Conservation (phyloP, 2,797 vertebrate genomes). For the Pangasius djambal region DNA sequence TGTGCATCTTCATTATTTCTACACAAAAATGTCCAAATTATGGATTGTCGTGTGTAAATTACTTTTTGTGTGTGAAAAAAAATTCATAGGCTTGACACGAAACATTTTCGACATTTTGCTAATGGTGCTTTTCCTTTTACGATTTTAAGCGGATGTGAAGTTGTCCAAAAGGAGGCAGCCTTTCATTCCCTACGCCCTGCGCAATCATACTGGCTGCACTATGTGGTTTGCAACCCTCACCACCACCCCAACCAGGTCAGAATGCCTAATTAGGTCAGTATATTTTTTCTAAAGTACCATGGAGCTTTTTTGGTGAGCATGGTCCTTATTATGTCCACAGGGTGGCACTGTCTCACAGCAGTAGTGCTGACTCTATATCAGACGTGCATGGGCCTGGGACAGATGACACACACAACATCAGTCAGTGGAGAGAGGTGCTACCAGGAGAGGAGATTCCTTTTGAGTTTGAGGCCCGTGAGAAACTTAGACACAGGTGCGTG, state of each 20-base stretch:
- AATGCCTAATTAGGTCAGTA: neutral
- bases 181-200: constrained; percentile 90
- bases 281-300: neutral
- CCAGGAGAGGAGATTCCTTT: constrained; percentile 94
- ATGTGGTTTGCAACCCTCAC: constrained; percentile 95
- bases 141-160: constrained; percentile 81
- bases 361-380: constrained; percentile 88
- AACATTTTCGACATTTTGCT: neutral
- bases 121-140: constrained; percentile 20
- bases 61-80: neutral
- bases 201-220: constrained; percentile 96
- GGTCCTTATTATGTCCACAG: constrained; percentile 68
- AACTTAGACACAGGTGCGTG: constrained; percentile 79
- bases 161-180: constrained; percentile 92
- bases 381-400: constrained; percentile 80
- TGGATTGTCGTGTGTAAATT: neutral
- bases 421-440: constrained; percentile 92
- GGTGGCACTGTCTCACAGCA: constrained; percentile 94
- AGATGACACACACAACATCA: constrained; percentile 89
- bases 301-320: too few species aligned
- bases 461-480: constrained; percentile 95
- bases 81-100: neutral
- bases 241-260: constrained; percentile 95
- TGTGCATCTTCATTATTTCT: neutral
- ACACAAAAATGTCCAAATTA: neutral